These are phyloP conservation scores for Scomber colias DNA, from an alignment of 2,113 vertebrate genomes.

Conservation along the genomic window DNA sequence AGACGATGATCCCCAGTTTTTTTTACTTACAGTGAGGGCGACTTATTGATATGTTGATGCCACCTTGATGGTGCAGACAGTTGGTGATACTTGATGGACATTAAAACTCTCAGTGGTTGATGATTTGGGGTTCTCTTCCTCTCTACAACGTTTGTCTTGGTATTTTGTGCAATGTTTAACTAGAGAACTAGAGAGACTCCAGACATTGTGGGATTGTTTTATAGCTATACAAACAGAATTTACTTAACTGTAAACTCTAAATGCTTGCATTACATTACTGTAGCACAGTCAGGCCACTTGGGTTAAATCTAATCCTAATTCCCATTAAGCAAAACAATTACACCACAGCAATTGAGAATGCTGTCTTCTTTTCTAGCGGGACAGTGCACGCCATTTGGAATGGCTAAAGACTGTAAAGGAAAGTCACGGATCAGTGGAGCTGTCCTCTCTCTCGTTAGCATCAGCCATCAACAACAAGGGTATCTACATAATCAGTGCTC, in stretches of 20 bases:
- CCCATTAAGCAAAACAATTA: not conserved
- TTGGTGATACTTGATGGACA: not conserved
- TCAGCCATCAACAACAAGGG: conserved; percentile 93
- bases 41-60: too few species aligned
- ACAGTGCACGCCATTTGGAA: conserved; percentile 92
- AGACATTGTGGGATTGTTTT: too few species aligned
- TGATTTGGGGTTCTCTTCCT: not conserved
- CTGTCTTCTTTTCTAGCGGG: conserved; percentile 81
- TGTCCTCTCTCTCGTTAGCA: conserved; percentile 93
- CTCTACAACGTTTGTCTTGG: too few species aligned
- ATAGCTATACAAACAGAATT: too few species aligned
- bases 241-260: not conserved
- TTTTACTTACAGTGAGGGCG: too few species aligned
- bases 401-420: conserved; percentile 97
- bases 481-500: conserved; percentile 87
- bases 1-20: not conserved
- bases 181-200: too few species aligned
- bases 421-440: conserved; percentile 95
- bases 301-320: not conserved
- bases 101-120: not conserved
- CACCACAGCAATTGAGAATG: not conserved
- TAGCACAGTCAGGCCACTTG: not conserved
- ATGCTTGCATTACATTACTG: not conserved
- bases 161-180: too few species aligned
- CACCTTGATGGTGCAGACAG: too few species aligned